Evolutionary conservation across 2,797 vertebrate species (phyloP).

Genomic region (Alcedo atthis): DNA sequence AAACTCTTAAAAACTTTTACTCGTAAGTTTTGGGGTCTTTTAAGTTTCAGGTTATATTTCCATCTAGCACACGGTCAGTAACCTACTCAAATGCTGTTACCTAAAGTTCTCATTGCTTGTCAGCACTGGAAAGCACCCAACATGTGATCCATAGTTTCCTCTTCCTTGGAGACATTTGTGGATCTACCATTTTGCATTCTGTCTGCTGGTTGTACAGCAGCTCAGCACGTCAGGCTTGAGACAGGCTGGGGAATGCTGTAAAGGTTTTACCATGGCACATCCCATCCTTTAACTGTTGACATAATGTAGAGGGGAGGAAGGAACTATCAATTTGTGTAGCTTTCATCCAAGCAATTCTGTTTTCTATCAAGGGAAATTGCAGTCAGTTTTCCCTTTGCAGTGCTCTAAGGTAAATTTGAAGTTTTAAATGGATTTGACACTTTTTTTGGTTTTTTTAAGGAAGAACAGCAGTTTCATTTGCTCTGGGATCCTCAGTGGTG

Average conservation of each 20-base stretch:
- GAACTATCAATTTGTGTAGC: conserved; percentile 84
- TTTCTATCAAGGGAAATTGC: conserved; percentile 79
- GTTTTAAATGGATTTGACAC: conserved; percentile 46
- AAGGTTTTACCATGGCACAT: conserved; percentile 82
- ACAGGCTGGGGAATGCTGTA: conserved; percentile 9
- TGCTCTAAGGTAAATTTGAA: conserved; percentile 59
- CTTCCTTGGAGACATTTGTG: not conserved
- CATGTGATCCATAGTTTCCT: not conserved
- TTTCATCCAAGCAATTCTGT: conserved; percentile 79
- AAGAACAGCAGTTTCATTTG: conserved; percentile 33
- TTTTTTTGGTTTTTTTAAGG: not conserved
- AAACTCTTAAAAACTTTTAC: not conserved
- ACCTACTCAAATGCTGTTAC: not conserved
- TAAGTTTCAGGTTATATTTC: not conserved
- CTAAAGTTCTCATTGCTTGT: not conserved
- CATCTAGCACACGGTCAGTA: not conserved
- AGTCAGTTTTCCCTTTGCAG: conserved; percentile 71
- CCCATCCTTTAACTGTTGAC: conserved; percentile 78
- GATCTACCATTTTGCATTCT: not conserved
- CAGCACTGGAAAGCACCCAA: not conserved
- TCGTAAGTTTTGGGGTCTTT: not conserved
- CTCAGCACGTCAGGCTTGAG: conserved; percentile 2
- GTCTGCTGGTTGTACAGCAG: not conserved
- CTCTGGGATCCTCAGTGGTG: not conserved
- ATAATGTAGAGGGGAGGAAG: conserved; percentile 84